Base-by-base conservation (phyloP, 2,888 invertebrate species). In the Leucophenga maculata region DNA sequence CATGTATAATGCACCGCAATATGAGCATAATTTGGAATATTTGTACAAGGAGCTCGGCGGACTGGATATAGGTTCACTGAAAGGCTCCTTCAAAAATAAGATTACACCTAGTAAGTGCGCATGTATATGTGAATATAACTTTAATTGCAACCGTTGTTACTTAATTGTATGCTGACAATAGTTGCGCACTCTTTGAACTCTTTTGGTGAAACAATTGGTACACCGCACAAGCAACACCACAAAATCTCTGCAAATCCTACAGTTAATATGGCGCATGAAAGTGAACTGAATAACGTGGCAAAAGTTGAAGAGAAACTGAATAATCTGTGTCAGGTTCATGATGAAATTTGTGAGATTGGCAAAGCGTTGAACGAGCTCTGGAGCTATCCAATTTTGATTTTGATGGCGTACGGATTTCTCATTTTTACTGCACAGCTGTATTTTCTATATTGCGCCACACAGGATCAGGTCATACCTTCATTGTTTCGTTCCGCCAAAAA, bases 391-490 rank as follows among this genome's bases (percentile, higher is more conserved):
- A 87, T 89, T 67, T 73, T 89, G 13, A 77, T 88, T 0, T 70
- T 88, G 22, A 89, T 89, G 89, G 89, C 88, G 3, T 87, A 88
- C 70, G 88, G 88, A 0, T 89, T 89, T 72, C 80, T 89, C 6
- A 86, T 86, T 70, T 88, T 89, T 70, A 89, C 89, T 3, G 88
- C 89, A 0, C 88, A 89, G 70, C 75, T 88, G 52, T 89, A 88
- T 72, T 89, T 89, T 68, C 71, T 88, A 0, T 89, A 89, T 72
- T 89, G 89, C 66, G 85, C 86, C 9, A 84, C 88, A 0, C 87
- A 85, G n/a, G 65, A 62, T 3, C 89, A 89, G 79, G 86, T 78
- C 22, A 86, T 89, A 72, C 88, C 89, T 0, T 80, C 85, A 1
- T 72, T 89, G 31, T 89, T 89, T 71, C 83, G 86, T 0, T 87